A percentile compares a stretch with the other conserved stretches of the same genome.
Evolutionary conservation across 1,140 invertebrate species (phyloP).

Genomic region (Drosophila obscura): DNA sequence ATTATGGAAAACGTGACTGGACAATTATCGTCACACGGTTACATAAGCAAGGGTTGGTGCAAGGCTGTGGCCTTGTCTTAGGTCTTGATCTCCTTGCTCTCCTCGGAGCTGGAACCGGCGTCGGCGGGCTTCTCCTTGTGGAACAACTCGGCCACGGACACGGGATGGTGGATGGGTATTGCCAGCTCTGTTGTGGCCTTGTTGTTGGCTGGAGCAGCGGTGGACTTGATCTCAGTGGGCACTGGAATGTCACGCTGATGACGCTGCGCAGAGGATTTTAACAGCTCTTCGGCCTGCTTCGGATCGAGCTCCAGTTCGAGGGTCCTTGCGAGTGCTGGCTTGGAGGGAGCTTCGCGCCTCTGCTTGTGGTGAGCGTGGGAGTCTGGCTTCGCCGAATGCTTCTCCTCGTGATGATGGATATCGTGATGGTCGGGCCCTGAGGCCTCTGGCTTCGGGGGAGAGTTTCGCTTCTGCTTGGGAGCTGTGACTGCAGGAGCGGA

Average conservation of each 20-base stretch:
- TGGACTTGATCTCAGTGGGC: constrained; percentile 54
- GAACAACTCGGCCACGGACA: constrained; percentile 58
- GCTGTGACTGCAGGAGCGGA: background rate
- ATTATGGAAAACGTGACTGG: constrained; percentile 33
- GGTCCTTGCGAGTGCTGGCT: constrained; percentile 19
- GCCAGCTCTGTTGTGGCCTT: constrained; percentile 16
- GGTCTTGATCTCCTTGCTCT: constrained; percentile 38
- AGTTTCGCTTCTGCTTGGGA: constrained; percentile 5
- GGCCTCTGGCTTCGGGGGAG: background rate
- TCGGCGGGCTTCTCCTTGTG: constrained; percentile 34
- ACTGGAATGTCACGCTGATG: constrained; percentile 65
- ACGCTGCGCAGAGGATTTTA: constrained; percentile 1
- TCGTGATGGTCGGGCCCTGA: background rate
- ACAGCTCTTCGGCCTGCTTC: background rate
- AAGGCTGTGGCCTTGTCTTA: constrained; percentile 8
- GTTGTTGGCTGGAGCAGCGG: background rate
- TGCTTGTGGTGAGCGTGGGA: constrained; percentile 4
- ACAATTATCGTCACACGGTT: constrained; percentile 23
- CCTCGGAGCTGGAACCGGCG: constrained; percentile 39
- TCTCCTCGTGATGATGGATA: too few species aligned
- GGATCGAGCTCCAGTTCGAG: constrained; percentile 5
- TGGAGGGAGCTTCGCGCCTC: constrained; percentile 30
- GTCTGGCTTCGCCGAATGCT: background rate
- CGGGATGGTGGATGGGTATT: constrained; percentile 46
- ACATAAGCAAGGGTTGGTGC: too few species aligned